These are phyloP conservation scores for Penaeus japonicus DNA, from an alignment of 1,140 invertebrate genomes.

Conservation along the genomic window DNA sequence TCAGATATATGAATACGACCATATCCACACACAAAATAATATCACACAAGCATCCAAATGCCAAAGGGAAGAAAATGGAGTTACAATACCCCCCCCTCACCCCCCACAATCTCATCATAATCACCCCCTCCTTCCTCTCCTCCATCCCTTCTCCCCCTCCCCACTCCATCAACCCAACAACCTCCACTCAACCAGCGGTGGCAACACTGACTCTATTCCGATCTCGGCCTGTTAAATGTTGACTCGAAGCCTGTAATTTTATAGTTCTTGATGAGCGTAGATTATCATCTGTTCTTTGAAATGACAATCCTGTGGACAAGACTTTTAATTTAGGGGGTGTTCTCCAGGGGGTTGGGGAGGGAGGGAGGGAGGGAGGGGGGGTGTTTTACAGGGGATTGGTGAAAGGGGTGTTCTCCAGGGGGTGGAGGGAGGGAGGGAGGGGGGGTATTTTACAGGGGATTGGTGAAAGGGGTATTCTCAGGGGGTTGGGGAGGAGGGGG, in stretches of 20 bases:
- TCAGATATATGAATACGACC: not conserved
- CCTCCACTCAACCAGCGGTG: not conserved
- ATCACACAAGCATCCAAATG: no score
- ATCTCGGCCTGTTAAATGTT: conserved; percentile 22
- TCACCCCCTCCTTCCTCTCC: not conserved
- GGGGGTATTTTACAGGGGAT: not conserved
- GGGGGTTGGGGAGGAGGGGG: no score
- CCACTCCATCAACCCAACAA: not conserved
- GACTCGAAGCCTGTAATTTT: conserved; percentile 8
- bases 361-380: not conserved
- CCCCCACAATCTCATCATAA: not conserved
- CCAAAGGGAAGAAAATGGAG: not conserved
- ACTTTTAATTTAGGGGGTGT: conserved; percentile 30
- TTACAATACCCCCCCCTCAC: not conserved
- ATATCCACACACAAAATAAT: no score
- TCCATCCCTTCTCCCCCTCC: not conserved
- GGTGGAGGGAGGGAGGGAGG: not conserved
- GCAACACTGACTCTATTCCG: not conserved
- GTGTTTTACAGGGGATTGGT: not conserved
- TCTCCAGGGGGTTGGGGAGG: not conserved
- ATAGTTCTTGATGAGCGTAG: conserved; percentile 21
- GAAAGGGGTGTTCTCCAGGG: not conserved
- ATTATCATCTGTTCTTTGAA: conserved; percentile 26
- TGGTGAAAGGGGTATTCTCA: no score
- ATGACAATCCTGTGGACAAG: conserved; percentile 37